phyloP scores from a whole-genome alignment of 2,113 vertebrate species.

The Aegotheles bennettii region DNA sequence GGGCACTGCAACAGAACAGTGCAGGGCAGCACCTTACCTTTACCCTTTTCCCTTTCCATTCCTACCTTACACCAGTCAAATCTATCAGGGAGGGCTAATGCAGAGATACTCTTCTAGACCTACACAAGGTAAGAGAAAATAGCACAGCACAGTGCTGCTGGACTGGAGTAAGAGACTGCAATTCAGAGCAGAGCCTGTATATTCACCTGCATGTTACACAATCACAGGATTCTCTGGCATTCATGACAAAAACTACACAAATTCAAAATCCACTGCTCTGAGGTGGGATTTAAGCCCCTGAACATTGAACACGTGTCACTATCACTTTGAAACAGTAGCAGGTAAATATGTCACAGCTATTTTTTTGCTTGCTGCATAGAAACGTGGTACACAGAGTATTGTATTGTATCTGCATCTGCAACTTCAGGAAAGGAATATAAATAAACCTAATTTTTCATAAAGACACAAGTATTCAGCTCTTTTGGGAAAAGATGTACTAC shows the following conservation, averaged over 20 bases:
- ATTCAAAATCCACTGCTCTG: background rate
- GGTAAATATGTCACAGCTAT: background rate
- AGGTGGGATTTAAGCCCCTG: background rate
- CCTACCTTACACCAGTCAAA: rapidly evolving
- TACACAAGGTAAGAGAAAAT: background rate
- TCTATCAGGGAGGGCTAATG: background rate
- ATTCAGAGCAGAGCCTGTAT: background rate
- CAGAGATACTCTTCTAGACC: background rate
- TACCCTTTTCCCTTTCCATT: background rate
- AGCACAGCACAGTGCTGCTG: background rate
- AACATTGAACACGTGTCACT: rapidly evolving
- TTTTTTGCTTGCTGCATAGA: background rate
- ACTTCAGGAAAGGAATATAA: background rate
- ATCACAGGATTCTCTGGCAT: background rate
- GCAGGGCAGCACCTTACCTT: background rate
- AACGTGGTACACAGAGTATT: background rate
- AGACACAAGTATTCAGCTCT: background rate
- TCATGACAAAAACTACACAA: background rate
- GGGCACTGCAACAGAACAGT: background rate
- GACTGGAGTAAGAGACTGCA: background rate
- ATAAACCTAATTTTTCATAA: background rate
- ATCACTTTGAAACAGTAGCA: background rate
- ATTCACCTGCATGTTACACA: background rate
- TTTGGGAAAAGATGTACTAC: background rate
- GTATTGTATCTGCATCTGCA: background rate